Base-by-base conservation (phyloP, 2,113 vertebrate species). In the Dipodomys ordii region DNA sequence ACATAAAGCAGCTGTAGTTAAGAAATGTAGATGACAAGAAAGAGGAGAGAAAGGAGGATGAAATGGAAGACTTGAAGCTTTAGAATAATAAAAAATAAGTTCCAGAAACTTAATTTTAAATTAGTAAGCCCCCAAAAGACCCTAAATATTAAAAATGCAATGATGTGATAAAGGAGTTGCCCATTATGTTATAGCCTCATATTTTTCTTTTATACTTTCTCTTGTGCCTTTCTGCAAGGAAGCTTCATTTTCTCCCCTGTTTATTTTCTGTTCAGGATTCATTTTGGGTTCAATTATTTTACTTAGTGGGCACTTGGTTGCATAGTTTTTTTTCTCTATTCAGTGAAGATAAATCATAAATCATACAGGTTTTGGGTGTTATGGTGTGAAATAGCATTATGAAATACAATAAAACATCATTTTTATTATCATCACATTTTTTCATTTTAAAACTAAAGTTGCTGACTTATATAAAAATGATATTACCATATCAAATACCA, bases 361-460 rank as follows among this genome's bases (percentile, higher is more conserved):
- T 39, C 39, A 39, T 39, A 39, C 39, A 39, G 39, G 11, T 13
- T 2, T 74, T 60, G 12, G 35, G 9, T 86, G n/a, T n/a, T 65
- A 57, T 8, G 13, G 22, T 92, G 27, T 90, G 65, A 96, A 93
- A 87, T 65, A 81, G 88, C 85, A 87, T 28, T 74, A 27, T 73
- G 65, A 86, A 85, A 8, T 27, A 65, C 62, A 82, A 90, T 84
- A 65, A 49, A 92, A 68, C 73, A 39, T 49, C 12, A 28, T 76
- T 60, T 87, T 77, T 84, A 88, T 88, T 78, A 65, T 18, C 82
- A 73, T 60, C 80, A 79, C 2, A 78, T 88, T 92, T 64, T 88
- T 2, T 83, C 68, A 46, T 49, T 85, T 92, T 74, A 91, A 81
- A 96, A 65, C 44, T 92, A 78, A 60, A 91, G n/a, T 49, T 93